Conservation (phyloP, 2,797 vertebrate genomes). For the Pseudocheirus occidentalis region DNA sequence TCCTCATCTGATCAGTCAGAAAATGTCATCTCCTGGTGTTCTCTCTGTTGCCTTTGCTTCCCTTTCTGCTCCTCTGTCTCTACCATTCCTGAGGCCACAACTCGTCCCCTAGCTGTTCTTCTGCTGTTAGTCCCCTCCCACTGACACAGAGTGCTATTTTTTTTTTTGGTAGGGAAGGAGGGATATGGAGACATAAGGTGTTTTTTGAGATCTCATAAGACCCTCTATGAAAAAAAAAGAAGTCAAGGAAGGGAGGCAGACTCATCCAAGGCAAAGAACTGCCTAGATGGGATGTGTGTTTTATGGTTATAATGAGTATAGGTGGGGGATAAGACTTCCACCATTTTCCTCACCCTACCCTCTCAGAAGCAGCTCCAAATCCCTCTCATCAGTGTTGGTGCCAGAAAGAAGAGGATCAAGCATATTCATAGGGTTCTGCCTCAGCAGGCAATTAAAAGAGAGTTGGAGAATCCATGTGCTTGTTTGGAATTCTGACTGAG, state of each 20-base stretch:
- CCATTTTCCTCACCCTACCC: not conserved
- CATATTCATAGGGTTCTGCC: not conserved
- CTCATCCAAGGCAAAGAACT: not conserved
- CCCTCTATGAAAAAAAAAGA: too few species aligned
- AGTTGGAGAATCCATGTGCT: not conserved
- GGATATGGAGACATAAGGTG: not conserved
- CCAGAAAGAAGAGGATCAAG: not conserved
- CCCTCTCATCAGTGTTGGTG: not conserved
- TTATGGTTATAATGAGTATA: not conserved
- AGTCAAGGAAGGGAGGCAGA: not conserved
- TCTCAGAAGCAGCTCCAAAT: not conserved
- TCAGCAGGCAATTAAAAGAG: not conserved
- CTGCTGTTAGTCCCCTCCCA: not conserved
- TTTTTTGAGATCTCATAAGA: not conserved
- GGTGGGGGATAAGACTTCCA: not conserved
- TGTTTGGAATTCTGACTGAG: not conserved
- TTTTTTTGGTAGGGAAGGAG: not conserved
- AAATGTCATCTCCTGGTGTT: not conserved
- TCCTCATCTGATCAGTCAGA: not conserved
- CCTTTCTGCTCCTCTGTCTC: not conserved
- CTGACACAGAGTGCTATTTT: not conserved
- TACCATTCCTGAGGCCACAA: not conserved
- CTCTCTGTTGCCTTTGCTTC: not conserved
- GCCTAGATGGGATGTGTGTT: not conserved
- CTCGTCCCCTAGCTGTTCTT: not conserved